Evolutionary conservation across 2,113 vertebrate genomes (phyloP).

Genomic region (Muscicapa adusta): DNA sequence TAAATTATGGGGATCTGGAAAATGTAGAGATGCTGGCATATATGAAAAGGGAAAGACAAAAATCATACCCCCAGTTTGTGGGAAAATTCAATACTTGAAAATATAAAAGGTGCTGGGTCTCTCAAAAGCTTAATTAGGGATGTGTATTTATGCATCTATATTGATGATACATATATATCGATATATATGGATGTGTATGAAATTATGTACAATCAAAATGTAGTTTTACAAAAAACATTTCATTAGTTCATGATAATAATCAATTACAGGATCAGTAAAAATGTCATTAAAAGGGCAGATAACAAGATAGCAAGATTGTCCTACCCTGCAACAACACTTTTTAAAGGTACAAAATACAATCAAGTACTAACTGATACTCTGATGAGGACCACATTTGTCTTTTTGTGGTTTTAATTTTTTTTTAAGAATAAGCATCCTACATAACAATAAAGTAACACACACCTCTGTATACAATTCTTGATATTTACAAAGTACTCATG

Average conservation of each 20-base stretch:
- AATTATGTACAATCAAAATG: neutral
- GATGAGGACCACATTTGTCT: neutral
- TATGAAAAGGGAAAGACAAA: neutral
- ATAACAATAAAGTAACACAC: slow-evolving; percentile 3
- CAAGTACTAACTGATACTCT: neutral
- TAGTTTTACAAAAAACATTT: neutral
- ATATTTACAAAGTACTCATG: slow-evolving; percentile 65
- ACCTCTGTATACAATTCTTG: neutral
- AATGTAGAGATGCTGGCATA: neutral
- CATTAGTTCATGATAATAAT: neutral
- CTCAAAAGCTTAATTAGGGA: neutral
- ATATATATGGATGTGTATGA: neutral
- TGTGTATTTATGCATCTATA: neutral
- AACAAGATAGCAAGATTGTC: neutral
- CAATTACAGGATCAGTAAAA: neutral
- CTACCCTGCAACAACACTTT: neutral
- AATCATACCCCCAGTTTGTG: neutral
- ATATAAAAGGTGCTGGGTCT: neutral
- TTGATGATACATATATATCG: neutral
- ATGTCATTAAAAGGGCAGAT: neutral
- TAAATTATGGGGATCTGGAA: neutral
- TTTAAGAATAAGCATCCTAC: neutral
- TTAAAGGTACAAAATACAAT: neutral
- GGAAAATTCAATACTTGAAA: neutral
- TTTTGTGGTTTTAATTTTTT: neutral